Percentiles rank a stretch among this genome's conserved stretches.
Conservation (phyloP, 2,113 vertebrate genomes). For the Sula dactylatra region DNA sequence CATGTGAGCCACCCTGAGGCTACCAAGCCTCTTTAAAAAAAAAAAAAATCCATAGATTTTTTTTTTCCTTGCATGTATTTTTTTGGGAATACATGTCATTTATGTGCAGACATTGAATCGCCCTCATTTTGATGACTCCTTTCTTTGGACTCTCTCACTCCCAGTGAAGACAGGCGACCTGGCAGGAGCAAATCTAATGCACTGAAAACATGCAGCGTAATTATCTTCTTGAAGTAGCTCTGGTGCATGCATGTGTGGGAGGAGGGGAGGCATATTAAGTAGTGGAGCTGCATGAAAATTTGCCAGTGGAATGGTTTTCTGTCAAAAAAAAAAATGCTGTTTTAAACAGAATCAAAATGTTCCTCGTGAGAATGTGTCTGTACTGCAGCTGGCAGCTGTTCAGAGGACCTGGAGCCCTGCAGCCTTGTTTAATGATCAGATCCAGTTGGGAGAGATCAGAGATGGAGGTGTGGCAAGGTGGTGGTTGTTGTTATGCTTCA, state of each 20-base stretch:
- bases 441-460: slow-evolving; percentile 28
- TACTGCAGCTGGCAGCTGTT: slow-evolving; percentile 13
- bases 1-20: neutral
- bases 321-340: neutral
- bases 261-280: neutral
- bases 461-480: slow-evolving; percentile 9
- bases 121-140: neutral
- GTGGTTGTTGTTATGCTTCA: neutral
- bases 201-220: neutral
- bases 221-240: neutral
- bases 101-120: neutral
- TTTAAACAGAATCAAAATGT: slow-evolving; percentile 21
- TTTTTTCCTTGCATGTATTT: neutral
- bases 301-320: neutral
- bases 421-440: slow-evolving; percentile 17
- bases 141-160: neutral
- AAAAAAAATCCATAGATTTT: neutral
- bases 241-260: neutral
- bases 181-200: neutral
- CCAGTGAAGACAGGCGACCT: neutral
- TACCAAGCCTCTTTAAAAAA: neutral
- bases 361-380: neutral
- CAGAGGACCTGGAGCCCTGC: slow-evolving; percentile 38
- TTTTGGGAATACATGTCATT: neutral
- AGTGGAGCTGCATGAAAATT: neutral